Conservation (phyloP, 2,888 invertebrate genomes). For the Chrysolina americana region DNA sequence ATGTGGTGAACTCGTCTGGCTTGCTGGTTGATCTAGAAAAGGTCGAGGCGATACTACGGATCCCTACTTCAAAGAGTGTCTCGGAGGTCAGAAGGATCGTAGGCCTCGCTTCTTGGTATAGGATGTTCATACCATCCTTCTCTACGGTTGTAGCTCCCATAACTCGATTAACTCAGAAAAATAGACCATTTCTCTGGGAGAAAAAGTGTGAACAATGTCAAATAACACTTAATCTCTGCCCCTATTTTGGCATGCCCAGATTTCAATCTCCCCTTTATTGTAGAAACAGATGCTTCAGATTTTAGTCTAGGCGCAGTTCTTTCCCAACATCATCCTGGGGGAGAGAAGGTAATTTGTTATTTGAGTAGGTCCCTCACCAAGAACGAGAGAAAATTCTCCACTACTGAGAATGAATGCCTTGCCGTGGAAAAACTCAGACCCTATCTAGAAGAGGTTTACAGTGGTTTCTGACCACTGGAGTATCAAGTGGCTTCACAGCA, state of each 20-base stretch:
- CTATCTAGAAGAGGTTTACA: slow-evolving; percentile 45
- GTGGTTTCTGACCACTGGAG: slow-evolving; percentile 43
- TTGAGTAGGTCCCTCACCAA: slow-evolving; percentile 42
- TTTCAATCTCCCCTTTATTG: slow-evolving; percentile 35
- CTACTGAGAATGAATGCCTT: slow-evolving; percentile 43
- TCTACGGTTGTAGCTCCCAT: slow-evolving; percentile 41
- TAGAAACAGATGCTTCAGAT: slow-evolving; percentile 41
- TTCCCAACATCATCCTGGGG: background rate
- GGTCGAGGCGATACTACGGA: background rate
- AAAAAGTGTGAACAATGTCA: slow-evolving; percentile 37
- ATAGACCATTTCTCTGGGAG: slow-evolving; percentile 43
- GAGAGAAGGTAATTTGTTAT: slow-evolving; percentile 33
- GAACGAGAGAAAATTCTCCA: slow-evolving; percentile 43
- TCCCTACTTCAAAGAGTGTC: background rate
- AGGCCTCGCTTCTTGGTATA: slow-evolving; percentile 50
- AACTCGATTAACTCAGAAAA: slow-evolving; percentile 41
- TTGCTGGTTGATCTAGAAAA: too few species aligned
- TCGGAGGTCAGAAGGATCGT: too few species aligned
- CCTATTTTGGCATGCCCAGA: slow-evolving; percentile 49
- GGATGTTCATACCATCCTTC: slow-evolving; percentile 44
- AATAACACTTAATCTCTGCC: slow-evolving; percentile 32
- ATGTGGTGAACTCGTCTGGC: too few species aligned
- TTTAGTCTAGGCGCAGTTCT: slow-evolving; percentile 9
- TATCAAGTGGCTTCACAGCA: slow-evolving; percentile 9
- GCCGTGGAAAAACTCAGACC: slow-evolving; percentile 46